Base-by-base conservation (phyloP, 2,888 invertebrate species). In the Nymphalis polychloros region DNA sequence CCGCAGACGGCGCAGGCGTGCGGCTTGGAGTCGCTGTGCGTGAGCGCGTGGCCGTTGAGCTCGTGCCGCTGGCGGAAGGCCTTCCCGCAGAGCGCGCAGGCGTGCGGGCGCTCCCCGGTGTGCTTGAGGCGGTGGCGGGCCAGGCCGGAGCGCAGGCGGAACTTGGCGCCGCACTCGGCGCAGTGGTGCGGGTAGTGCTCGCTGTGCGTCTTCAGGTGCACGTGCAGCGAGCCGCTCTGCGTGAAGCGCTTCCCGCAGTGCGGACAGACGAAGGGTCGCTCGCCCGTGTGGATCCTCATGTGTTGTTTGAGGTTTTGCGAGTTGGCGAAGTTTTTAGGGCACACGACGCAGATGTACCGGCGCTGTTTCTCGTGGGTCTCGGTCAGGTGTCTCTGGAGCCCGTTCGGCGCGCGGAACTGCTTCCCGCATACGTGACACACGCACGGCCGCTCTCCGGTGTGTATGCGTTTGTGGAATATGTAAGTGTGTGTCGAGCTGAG, bases 391-490 rank as follows among this genome's bases (percentile, higher is more conserved):
- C 95, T 87, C 59, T 93, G 93, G 35, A 95, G 83, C 0, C 95
- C 95, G 82, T 93, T 93, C 19, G 94, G 94, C n/a, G 95, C 93
- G 27, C 95, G 89, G 84, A 95, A 95, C 78, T 94, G 94, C 75
- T 94, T 94, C 3, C 95, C 95, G 80, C 95, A 95, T 23, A 94
- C 79, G 81, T 95, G 94, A 78, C 95, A 95, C 68, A 94, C 94
- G 82, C 93, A 95, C 1, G 95, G 94, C 59, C 94, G 88, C 83
- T 95, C 95, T 2, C 95, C 95, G 8, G 95, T 94, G 80, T 95
- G 95, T 66, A 95, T 95, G 17, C 95, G 88, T 79, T 90, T 87
- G 79, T 95, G 95, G 88, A 93, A 94, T 55, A 93, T 83, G 78
- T 93, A 95, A 0, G 95, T 94, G 81, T 95, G 94, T 5, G 94